Conservation (phyloP, 2,113 vertebrate genomes). For the Lepisosteus oculatus region DNA sequence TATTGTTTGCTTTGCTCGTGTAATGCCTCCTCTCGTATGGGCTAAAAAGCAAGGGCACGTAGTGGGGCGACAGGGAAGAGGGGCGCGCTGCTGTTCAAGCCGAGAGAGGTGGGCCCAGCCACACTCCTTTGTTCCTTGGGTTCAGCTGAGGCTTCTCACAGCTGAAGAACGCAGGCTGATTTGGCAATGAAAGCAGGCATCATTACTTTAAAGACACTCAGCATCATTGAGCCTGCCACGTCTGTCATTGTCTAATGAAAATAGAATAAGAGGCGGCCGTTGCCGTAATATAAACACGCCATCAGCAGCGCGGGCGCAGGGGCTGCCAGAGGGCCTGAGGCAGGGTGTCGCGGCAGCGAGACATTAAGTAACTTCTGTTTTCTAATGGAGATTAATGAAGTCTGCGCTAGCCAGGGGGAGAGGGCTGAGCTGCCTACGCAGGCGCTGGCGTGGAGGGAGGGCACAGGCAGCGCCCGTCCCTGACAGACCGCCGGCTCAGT, state of each 20-base stretch:
- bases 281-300: slow-evolving; percentile 32
- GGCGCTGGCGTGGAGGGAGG: background rate
- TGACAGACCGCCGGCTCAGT: slow-evolving; percentile 42
- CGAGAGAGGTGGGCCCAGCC: background rate
- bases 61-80: background rate
- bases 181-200: slow-evolving; percentile 8
- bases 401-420: slow-evolving; percentile 35
- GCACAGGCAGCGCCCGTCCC: slow-evolving; percentile 32
- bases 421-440: background rate
- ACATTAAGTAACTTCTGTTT: slow-evolving; percentile 74
- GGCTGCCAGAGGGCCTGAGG: slow-evolving; percentile 43
- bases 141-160: background rate
- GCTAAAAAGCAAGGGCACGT: background rate
- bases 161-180: background rate
- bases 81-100: background rate
- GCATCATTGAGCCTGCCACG: slow-evolving; percentile 42
- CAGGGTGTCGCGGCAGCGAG: slow-evolving; percentile 51
- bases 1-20: too few relatives aligned
- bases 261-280: slow-evolving; percentile 37
- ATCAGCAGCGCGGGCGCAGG: slow-evolving; percentile 25
- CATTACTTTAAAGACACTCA: slow-evolving; percentile 14
- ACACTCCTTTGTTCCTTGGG: background rate
- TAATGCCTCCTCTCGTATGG: too few relatives aligned
- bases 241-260: slow-evolving; percentile 59
- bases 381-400: slow-evolving; percentile 75